Percentiles rank a stretch among this genome's conserved stretches.
These are phyloP conservation scores for Anodontia alba DNA, from an alignment of 2,888 invertebrate genomes.

Conservation along the genomic window DNA sequence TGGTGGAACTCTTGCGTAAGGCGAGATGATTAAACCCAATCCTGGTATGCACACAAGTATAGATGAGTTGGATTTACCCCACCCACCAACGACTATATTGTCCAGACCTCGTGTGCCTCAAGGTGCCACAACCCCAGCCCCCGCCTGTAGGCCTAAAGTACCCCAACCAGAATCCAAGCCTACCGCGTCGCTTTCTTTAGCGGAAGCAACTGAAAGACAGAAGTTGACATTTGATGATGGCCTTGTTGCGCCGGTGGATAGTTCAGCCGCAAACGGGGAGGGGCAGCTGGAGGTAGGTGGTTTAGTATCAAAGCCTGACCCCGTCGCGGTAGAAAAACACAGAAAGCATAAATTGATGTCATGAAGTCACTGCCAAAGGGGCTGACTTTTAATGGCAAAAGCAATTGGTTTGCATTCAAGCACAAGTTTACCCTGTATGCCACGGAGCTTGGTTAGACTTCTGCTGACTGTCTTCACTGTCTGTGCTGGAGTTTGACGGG, in stretches of 20 bases:
- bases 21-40: neutral
- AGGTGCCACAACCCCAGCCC: neutral
- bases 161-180: neutral
- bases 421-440: neutral
- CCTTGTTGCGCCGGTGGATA: neutral
- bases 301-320: neutral
- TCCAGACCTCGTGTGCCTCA: neutral
- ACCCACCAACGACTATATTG: neutral
- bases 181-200: neutral
- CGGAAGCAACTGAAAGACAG: neutral
- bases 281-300: neutral
- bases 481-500: neutral
- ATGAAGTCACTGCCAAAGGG: neutral
- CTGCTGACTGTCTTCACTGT: neutral
- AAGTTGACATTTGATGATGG: neutral
- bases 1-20: neutral
- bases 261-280: neutral
- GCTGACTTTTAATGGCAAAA: neutral
- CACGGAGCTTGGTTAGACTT: neutral
- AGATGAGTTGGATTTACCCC: neutral
- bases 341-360: neutral
- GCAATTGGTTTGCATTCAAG: constrained; percentile 7
- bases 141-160: neutral
- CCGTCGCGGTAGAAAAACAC: neutral
- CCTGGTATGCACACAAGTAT: neutral